Evolutionary conservation across 2,113 vertebrate species (phyloP).

Genomic region (Syngnathus typhle): DNA sequence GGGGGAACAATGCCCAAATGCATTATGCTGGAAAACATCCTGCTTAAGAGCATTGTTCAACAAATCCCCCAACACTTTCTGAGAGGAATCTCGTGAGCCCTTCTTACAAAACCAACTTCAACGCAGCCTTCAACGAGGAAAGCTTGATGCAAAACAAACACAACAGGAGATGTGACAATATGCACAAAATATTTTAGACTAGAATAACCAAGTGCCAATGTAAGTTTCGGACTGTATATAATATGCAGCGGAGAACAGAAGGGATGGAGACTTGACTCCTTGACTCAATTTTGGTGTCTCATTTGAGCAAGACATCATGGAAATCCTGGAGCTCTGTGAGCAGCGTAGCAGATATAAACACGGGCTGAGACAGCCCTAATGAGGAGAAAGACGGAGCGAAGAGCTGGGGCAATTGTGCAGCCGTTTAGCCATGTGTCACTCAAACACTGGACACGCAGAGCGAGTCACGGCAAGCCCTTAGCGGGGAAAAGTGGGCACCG

Average conservation of each 20-base stretch:
- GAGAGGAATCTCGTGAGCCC: not conserved
- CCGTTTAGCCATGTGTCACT: conserved; percentile 62
- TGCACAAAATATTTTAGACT: not conserved
- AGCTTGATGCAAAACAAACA: not conserved
- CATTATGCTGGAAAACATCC: not conserved
- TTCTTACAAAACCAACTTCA: not conserved
- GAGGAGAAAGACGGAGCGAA: conserved; percentile 32
- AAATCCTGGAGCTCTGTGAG: conserved; percentile 30
- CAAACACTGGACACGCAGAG: conserved; percentile 44
- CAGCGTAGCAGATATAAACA: conserved; percentile 27
- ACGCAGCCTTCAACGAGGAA: not conserved
- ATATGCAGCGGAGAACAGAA: not conserved
- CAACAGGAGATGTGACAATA: not conserved
- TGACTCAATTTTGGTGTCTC: conserved; percentile 4
- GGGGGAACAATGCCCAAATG: not conserved
- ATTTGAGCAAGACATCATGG: conserved; percentile 16
- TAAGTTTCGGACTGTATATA: not conserved
- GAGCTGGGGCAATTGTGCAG: conserved; percentile 47
- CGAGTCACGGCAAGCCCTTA: conserved; percentile 46
- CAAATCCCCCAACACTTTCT: not conserved
- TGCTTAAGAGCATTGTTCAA: not conserved
- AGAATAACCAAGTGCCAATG: not conserved
- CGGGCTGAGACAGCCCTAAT: conserved; percentile 25
- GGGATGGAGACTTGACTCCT: not conserved
- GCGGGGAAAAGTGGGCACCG: conserved; percentile 41